Evolutionary conservation across 2,888 invertebrate species (phyloP).

Genomic region (Synergus gifuensis): DNA sequence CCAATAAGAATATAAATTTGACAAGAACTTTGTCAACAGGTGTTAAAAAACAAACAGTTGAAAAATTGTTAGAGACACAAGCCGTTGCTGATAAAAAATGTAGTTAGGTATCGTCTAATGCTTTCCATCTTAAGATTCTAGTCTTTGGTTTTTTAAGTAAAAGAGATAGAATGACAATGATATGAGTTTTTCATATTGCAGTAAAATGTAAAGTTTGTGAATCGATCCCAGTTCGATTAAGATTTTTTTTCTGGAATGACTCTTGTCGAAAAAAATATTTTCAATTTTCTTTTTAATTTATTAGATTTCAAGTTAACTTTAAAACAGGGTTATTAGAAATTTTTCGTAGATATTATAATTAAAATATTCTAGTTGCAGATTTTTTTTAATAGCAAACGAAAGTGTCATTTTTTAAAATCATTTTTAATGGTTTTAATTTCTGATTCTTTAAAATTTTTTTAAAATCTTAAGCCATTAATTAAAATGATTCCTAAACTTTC

Average conservation of each 20-base stretch:
- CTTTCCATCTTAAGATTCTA: constrained; percentile 46
- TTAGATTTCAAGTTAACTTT: no score
- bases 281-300: no score
- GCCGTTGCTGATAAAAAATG: constrained; percentile 7
- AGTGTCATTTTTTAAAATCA: no score
- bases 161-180: constrained; percentile 10
- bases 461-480: not conserved
- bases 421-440: no score
- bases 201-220: not conserved
- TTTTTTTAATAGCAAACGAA: no score
- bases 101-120: constrained; percentile 42
- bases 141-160: constrained; percentile 38
- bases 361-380: no score
- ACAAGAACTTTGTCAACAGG: not conserved
- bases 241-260: not conserved
- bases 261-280: not conserved
- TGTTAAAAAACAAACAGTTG: constrained; percentile 3
- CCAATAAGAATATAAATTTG: constrained; percentile 57
- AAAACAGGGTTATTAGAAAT: no score
- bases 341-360: not conserved
- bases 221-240: constrained; percentile 3
- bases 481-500: not conserved
- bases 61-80: constrained; percentile 14
- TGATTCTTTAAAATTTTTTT: not conserved
- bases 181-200: not conserved